phyloP scores from a whole-genome alignment of 2,888 invertebrate genomes.

The Brassicogethes aeneus region DNA sequence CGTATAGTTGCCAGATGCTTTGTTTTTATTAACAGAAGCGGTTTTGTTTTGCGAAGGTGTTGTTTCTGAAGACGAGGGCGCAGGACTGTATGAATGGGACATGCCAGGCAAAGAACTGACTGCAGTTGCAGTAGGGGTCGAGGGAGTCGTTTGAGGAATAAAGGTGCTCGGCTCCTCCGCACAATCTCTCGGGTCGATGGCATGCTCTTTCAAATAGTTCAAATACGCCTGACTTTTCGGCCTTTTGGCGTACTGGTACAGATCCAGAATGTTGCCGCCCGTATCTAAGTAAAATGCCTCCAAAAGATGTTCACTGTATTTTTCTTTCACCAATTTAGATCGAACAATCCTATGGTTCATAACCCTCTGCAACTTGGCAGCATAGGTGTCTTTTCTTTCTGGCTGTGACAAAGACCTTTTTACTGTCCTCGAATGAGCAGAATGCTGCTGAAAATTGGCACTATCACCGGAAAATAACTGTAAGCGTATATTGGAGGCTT shows the following conservation, averaged over 20 bases:
- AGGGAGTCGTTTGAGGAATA: constrained; percentile 25
- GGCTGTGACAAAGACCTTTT: constrained; percentile 43
- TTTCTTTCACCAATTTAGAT: constrained; percentile 60
- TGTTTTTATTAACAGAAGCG: constrained; percentile 6
- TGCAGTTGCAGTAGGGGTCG: constrained; percentile 34
- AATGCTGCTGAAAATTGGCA: constrained; percentile 10
- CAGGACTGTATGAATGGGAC: constrained; percentile 18
- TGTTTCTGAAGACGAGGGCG: constrained; percentile 17
- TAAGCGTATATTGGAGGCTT: constrained; percentile 31
- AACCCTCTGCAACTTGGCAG: constrained; percentile 54
- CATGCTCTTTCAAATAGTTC: constrained; percentile 60
- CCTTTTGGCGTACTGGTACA: constrained; percentile 73
- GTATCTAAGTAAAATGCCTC: constrained; percentile 83
- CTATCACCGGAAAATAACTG: constrained; percentile 28
- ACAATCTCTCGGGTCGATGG: constrained; percentile 34
- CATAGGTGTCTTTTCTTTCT: constrained; percentile 43
- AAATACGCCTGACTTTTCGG: constrained; percentile 67
- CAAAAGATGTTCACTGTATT: constrained; percentile 68
- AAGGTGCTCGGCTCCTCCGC: constrained; percentile 19
- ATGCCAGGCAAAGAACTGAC: constrained; percentile 37
- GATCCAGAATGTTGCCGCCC: constrained; percentile 84
- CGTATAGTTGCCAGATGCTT: constrained; percentile 1
- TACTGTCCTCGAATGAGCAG: constrained; percentile 24
- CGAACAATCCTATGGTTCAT: constrained; percentile 63
- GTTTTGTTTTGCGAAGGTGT: constrained; percentile 20